phyloP scores from a whole-genome alignment of 2,888 invertebrate species.

The Lasioglossum leucozonium region DNA sequence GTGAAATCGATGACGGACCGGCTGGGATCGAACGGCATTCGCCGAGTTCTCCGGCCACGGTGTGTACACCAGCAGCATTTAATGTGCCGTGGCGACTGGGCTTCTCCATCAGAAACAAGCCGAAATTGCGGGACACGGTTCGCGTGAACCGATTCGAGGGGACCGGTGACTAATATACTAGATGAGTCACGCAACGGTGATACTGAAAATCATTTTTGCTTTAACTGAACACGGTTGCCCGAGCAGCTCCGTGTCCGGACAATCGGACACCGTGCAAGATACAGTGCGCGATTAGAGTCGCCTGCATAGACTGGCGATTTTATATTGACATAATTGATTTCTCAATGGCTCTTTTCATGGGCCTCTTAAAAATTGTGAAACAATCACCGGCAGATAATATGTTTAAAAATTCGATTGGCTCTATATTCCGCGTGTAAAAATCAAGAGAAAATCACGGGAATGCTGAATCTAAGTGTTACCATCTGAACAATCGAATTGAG shows the following conservation, averaged over 20 bases:
- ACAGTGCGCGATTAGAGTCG: too few species aligned
- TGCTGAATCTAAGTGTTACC: background rate
- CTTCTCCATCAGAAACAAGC: background rate
- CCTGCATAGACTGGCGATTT: too few species aligned
- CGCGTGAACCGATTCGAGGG: background rate
- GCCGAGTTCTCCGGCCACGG: background rate
- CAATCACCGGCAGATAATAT: too few species aligned
- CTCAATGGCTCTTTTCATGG: too few species aligned
- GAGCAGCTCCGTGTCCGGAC: too few species aligned
- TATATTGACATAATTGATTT: too few species aligned
- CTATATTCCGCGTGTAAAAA: too few species aligned
- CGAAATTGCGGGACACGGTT: constrained; percentile 9
- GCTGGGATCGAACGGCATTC: constrained; percentile 27
- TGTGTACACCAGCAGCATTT: constrained; percentile 17
- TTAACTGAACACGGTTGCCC: background rate
- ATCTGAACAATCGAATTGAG: background rate
- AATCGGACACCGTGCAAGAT: too few species aligned
- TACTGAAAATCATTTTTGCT: background rate
- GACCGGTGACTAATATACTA: background rate
- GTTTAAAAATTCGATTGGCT: too few species aligned
- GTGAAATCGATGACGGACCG: constrained; percentile 69
- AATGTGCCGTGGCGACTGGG: constrained; percentile 19
- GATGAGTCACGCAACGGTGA: background rate
- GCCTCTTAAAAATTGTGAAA: too few species aligned
- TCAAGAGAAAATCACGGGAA: too few species aligned